Percentiles rank a stretch among this genome's conserved stretches.
Evolutionary conservation across 2,797 vertebrate species (phyloP).

Genomic region (Pteropus rufus): DNA sequence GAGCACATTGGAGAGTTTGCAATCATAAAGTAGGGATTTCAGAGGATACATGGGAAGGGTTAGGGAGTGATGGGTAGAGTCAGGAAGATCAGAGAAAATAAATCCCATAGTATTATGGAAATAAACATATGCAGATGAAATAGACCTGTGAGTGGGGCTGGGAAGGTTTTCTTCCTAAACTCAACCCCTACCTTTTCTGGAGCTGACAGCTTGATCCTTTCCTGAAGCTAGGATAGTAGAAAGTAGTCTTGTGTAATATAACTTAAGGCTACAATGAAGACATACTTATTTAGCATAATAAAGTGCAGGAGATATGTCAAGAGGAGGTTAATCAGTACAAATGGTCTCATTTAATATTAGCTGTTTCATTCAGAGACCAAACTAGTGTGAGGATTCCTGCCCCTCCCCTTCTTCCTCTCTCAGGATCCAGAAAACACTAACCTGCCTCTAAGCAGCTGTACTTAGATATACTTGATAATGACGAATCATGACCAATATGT

Average conservation of each 20-base stretch:
- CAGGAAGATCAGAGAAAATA: background rate
- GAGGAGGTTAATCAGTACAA: background rate
- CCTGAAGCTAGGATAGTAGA: background rate
- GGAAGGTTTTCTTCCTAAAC: background rate
- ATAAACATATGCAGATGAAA: background rate
- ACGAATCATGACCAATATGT: background rate
- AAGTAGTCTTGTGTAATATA: background rate
- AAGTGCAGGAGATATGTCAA: background rate
- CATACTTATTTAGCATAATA: background rate
- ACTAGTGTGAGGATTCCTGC: background rate
- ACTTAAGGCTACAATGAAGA: background rate
- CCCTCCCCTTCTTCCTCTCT: background rate
- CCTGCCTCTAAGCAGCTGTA: background rate
- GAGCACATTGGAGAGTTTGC: background rate
- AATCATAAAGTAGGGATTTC: background rate
- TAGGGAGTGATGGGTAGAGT: background rate
- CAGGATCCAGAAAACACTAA: background rate
- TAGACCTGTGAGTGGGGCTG: background rate
- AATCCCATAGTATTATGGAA: background rate
- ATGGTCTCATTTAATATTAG: background rate
- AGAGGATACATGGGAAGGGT: background rate
- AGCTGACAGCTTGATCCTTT: background rate
- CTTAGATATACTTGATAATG: background rate
- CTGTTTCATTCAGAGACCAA: background rate
- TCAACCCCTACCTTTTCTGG: background rate